Base-by-base conservation (phyloP, 2,888 invertebrate genomes). In the Caenorhabditis sp. region DNA sequence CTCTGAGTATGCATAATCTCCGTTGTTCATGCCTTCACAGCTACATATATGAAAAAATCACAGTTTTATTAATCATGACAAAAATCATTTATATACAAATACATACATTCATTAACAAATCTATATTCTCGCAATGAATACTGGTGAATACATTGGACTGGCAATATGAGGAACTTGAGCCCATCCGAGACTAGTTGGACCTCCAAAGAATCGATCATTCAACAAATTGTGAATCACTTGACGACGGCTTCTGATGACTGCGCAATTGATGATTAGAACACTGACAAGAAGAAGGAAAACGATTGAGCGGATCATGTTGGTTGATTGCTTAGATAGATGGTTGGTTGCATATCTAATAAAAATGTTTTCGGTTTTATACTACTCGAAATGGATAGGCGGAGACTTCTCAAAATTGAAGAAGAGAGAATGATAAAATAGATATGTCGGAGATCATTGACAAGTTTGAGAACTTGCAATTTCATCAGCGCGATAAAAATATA, bases 111-210 rank as follows among this genome's bases (percentile, higher is more conserved):
- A 31, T 31, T 31, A 12, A 12, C 14, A 3, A 43, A 43, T 43
- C 14, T 43, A 43, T 12, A 17, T 10, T 43, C 43, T 43, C 3
- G 43, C 43, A 43, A 43, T 14, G 21, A 52, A 52, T 21, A 52
- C 52, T 23, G 52, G 52, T 52, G 52, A 52, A 23, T 23, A 52
- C 52, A 52, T 52, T 52, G 52, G 52, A 52, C 52, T 52, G 52
- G 21, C 21, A 10, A 52, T 23, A 52, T 52, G 52, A 17, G 52
- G 52, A 23, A 52, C 52, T 52, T 52, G 52, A 23, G 52, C 52
- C 52, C 52, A 52, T 52, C 52, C 52, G n/a, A 52, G 52, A 52
- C 21, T 52, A 17, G 52, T 52, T 21, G 52, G 52, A 17, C 52
- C 52, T 21, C 52, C 52, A 12, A 7, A 52, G 8, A 52, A 23